Base-by-base conservation (phyloP, 2,797 vertebrate species). In the Lepidocolaptes lacrymiger region DNA sequence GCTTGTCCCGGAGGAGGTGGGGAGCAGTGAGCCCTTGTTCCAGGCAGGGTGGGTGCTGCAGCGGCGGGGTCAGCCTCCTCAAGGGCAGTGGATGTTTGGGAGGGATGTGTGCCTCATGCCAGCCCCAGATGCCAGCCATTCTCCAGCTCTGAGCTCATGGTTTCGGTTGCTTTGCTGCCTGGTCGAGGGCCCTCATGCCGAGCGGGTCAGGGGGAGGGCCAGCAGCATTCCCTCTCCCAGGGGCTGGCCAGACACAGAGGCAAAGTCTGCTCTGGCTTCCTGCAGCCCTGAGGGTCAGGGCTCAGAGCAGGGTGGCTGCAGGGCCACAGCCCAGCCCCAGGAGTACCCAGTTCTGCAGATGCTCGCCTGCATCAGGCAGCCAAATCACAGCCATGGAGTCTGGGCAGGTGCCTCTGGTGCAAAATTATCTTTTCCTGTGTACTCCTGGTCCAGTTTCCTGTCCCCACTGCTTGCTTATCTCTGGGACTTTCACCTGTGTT, bases 121-220 rank as follows among this genome's bases (percentile, higher is more conserved):
- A 95, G 79, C 61, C 64, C 19, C 58, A 43, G 52, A 96, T 96
- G 95, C 96, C 95, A 95, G 64, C 93, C 96, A 95, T 96, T 96
- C 95, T 85, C 94, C 82, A 95, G 95, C 91, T 93, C 82, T 96
- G 96, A 96, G 94, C 93, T 96, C 95, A 96, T 46, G 94, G 49
- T 85, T 91, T 94, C 64, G 19, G 14, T 89, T 83, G 89, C 85
- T 89, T 66, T 1, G 5, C 80, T 28, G 94, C 91, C 59, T 78
- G 94, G 39, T 48, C 5, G 79, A 95, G 91, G 89, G 94, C 85
- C 63, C 89, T 95, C 89, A 89, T 93, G 91, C 94, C 56, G 61
- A 74, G 81, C 28, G 27, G 92, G 91, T 96, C 91, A 79, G 71
- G 32, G 81, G 63, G 59, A 6, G 48, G 56, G 89, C 61, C 41